phyloP scores from a whole-genome alignment of 1,140 invertebrate genomes.

The Sitophilus oryzae region DNA sequence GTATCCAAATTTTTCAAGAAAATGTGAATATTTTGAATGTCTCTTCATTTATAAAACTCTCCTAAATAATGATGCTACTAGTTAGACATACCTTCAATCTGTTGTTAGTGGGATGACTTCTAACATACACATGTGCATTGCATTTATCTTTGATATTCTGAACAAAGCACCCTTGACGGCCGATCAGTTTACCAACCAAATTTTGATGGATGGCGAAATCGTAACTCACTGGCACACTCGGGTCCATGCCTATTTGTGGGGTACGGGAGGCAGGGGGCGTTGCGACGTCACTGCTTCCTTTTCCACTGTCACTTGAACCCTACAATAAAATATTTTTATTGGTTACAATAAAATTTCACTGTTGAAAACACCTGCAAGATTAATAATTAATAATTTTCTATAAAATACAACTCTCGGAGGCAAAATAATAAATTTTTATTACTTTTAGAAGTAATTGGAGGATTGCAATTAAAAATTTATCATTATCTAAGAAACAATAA shows the following conservation, averaged over 20 bases:
- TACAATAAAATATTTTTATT: slow-evolving; percentile 36
- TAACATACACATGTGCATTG: slow-evolving; percentile 70
- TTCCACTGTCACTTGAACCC: slow-evolving; percentile 72
- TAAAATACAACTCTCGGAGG: no score
- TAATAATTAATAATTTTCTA: no score
- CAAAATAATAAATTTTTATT: no score
- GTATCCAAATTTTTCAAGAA: no score
- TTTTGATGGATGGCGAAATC: slow-evolving; percentile 76
- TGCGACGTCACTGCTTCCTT: slow-evolving; percentile 62
- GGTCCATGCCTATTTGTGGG: slow-evolving; percentile 16
- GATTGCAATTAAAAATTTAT: no score
- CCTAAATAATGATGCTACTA: no score
- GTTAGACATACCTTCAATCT: slow-evolving; percentile 62
- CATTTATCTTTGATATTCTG: slow-evolving; percentile 73
- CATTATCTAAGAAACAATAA: no score
- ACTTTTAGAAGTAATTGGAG: no score
- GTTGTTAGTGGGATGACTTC: slow-evolving; percentile 62
- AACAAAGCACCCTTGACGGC: slow-evolving; percentile 74
- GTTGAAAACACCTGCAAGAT: no score
- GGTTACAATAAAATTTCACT: no score
- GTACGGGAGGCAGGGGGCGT: slow-evolving; percentile 50
- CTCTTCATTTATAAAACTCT: no score
- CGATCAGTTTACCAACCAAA: slow-evolving; percentile 82
- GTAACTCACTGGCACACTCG: slow-evolving; percentile 45
- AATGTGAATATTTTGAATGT: no score